A percentile compares a stretch with the other conserved stretches of the same genome.
phyloP scores from a whole-genome alignment of 1,140 invertebrate genomes.

The Caenorhabditis brenneri region DNA sequence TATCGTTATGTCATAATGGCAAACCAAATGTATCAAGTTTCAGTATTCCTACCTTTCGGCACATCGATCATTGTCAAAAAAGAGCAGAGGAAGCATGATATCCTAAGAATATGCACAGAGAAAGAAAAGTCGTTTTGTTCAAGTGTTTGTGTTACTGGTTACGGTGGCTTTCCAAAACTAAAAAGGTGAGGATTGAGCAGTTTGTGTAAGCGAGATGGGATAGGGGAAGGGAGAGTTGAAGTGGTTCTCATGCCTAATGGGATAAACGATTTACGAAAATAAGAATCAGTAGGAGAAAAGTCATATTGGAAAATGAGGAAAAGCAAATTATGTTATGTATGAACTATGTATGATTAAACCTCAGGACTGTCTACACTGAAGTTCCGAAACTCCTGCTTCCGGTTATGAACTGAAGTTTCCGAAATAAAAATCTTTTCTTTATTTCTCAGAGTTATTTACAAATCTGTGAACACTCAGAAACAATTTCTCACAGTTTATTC shows the following conservation, averaged over 20 bases:
- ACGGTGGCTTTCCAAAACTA: neutral
- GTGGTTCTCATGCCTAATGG: conserved; percentile 37
- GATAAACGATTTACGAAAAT: neutral
- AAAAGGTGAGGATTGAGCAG: conserved; percentile 18
- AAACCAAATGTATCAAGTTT: conserved; percentile 2
- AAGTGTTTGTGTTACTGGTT: conserved; percentile 31
- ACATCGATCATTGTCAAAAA: conserved; percentile 19
- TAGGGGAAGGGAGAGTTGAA: neutral
- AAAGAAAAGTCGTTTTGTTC: neutral
- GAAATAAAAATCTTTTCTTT: too few relatives aligned
- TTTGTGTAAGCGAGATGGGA: conserved; percentile 25
- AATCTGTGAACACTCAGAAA: too few relatives aligned
- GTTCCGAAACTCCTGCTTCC: too few relatives aligned
- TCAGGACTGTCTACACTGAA: too few relatives aligned
- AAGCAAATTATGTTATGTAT: too few relatives aligned
- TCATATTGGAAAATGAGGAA: too few relatives aligned
- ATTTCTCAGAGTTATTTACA: too few relatives aligned
- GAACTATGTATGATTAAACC: too few relatives aligned
- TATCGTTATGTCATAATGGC: neutral
- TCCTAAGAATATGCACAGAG: neutral
- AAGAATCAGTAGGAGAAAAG: neutral
- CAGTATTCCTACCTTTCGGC: conserved; percentile 13
- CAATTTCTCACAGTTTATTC: too few relatives aligned
- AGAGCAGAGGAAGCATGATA: neutral
- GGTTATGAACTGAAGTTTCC: too few relatives aligned